Conservation (phyloP, 2,113 vertebrate species). For the Pedionomus torquatus region DNA sequence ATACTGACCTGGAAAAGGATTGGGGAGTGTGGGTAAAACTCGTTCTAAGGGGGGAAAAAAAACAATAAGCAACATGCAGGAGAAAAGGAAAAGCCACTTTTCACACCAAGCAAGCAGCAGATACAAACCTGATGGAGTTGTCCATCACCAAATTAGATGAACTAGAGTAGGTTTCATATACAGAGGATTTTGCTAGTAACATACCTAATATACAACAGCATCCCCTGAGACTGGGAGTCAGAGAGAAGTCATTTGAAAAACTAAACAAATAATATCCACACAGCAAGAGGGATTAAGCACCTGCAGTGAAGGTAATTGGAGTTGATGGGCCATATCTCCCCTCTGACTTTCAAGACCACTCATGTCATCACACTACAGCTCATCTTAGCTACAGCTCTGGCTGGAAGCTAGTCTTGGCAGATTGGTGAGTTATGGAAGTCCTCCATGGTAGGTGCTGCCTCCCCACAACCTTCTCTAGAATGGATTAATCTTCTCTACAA, state of each 20-base stretch:
- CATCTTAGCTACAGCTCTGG: neutral
- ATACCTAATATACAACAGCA: neutral
- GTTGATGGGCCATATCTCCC: conserved; percentile 11
- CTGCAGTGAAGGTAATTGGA: conserved; percentile 35
- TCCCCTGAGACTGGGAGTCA: neutral
- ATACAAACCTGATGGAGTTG: conserved; percentile 65
- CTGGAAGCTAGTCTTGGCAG: neutral
- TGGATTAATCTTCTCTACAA: neutral
- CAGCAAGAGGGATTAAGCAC: conserved; percentile 33
- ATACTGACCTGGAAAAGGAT: conserved; percentile 88
- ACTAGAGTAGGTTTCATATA: conserved; percentile 5
- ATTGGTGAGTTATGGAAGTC: neutral
- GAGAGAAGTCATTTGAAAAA: conserved; percentile 28
- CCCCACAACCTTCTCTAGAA: neutral
- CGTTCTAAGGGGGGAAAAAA: conserved; percentile 82
- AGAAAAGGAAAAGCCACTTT: conserved; percentile 60
- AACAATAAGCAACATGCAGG: conserved; percentile 78
- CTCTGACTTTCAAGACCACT: conserved; percentile 27
- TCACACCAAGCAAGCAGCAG: conserved; percentile 61
- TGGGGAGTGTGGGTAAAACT: conserved; percentile 84
- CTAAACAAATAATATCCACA: conserved; percentile 47
- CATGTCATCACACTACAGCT: neutral
- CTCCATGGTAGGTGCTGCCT: neutral
- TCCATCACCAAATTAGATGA: conserved; percentile 24
- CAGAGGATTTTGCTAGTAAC: conserved; percentile 17